Base-by-base conservation (phyloP, 2,797 vertebrate genomes). In the Podarcis siculus region DNA sequence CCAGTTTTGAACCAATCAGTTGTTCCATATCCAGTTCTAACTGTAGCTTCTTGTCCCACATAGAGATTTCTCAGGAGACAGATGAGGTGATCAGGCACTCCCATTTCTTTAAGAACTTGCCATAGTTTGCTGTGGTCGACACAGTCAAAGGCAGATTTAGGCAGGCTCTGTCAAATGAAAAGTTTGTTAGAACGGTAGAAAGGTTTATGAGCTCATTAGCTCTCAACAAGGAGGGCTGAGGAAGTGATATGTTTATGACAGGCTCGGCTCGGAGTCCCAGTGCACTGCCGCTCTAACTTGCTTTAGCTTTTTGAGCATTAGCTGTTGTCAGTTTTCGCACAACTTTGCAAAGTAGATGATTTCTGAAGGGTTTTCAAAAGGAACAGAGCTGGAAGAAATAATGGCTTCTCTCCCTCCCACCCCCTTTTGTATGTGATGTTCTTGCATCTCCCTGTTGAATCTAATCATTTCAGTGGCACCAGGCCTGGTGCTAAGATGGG, bases 131-230 rank as follows among this genome's bases (percentile, higher is more conserved):
- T 42, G 42, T 42, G 42, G 42, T 42, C 1, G 42, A 9, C 42
- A 9, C 42, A 42, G 42, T 42, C 42, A 42, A 42, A 42, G 42
- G 9, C 37, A 49, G 32, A 25, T 8, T 66, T 37, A 78, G 9
- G 67, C 9, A 10, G 66, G 66, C 6, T 35, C 89, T 75, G 78
- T 90, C 76, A 23, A 64, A 8, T 6, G 3, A 3, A 89, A 76
- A 25, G 39, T 86, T 91, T 67, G 69, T 3, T 90, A 77, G 77
- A 89, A 42, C 19, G 82, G n/a, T 23, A 72, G 49, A 66, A 79
- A 90, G 69, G 5, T 80, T 91, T 82, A 86, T 61, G 88, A 77
- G 2, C 37, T 88, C 1, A 12, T 92, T 91, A 82, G 88, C 90
- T 91, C 49, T 85, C 49, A 78, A 5, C 39, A 86, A 78, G 6